Evolutionary conservation across 2,797 vertebrate species (phyloP).

Genomic region (Myripristis murdjan): DNA sequence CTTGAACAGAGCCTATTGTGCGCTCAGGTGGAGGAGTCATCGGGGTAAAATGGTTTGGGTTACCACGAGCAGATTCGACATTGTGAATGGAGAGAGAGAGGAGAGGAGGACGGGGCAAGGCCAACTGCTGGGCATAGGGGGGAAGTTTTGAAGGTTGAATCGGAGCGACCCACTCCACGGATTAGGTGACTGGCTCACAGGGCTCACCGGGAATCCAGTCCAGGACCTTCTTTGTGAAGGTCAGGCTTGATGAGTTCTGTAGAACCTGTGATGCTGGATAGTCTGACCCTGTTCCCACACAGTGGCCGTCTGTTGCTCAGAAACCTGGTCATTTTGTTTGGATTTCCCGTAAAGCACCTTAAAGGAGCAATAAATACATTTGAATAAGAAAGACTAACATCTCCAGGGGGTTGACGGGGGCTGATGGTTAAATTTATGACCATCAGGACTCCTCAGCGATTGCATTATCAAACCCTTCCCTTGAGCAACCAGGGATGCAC

Average conservation of each 20-base stretch:
- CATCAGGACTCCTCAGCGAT: too few relatives aligned
- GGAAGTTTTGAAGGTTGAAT: constrained; percentile 66
- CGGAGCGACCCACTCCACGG: constrained; percentile 66
- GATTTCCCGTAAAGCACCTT: too few relatives aligned
- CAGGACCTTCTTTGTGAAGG: constrained; percentile 79
- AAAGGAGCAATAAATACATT: too few relatives aligned
- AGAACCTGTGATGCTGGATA: constrained; percentile 63
- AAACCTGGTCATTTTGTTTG: constrained; percentile 41
- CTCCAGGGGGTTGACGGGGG: too few relatives aligned
- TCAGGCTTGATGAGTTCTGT: constrained; percentile 80
- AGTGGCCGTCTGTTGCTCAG: constrained; percentile 29
- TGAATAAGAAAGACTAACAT: too few relatives aligned
- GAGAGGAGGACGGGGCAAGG: constrained; percentile 75
- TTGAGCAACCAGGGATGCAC: too few relatives aligned
- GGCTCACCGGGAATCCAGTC: constrained; percentile 67
- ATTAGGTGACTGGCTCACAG: constrained; percentile 78
- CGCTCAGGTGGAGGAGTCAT: constrained; percentile 78
- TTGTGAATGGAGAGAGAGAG: constrained; percentile 77
- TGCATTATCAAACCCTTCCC: too few relatives aligned
- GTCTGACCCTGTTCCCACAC: constrained; percentile 81
- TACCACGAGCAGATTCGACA: constrained; percentile 81
- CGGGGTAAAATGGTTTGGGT: constrained; percentile 82
- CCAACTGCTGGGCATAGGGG: constrained; percentile 74
- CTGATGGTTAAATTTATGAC: too few relatives aligned
- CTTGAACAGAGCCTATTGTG: constrained; percentile 84